A percentile compares a stretch with the other conserved stretches of the same genome.
These are phyloP conservation scores for Leucoraja ocellata DNA, from an alignment of 2,797 vertebrate genomes.

Conservation along the genomic window DNA sequence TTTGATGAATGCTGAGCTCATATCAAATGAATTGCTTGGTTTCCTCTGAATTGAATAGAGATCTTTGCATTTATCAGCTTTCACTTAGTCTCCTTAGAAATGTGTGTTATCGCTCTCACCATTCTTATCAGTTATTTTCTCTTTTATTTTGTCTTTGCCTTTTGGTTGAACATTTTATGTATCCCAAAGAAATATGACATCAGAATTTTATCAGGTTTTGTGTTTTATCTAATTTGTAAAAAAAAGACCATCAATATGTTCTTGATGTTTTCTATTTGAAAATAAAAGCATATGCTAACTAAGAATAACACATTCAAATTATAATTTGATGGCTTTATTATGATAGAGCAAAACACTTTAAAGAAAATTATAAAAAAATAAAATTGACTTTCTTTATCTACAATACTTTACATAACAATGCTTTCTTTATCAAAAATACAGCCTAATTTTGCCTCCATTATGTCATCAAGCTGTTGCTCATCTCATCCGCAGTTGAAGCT, in stretches of 20 bases:
- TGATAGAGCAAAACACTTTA: not conserved
- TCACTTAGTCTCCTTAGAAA: not conserved
- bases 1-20: not conserved
- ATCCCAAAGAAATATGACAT: not conserved
- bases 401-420: not conserved
- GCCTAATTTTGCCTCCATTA: too few species aligned
- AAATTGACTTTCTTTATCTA: not conserved
- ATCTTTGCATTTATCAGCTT: not conserved
- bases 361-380: not conserved
- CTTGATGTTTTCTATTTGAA: too few species aligned
- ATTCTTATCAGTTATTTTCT: not conserved
- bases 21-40: not conserved
- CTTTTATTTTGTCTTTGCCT: not conserved
- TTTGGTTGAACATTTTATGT: not conserved
- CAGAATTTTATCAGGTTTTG: too few species aligned
- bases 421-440: too few species aligned
- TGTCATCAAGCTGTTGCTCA: too few species aligned
- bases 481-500: too few species aligned
- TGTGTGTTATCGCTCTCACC: not conserved
- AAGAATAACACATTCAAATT: not conserved
- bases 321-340: not conserved
- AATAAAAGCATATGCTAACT: not conserved
- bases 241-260: not conserved
- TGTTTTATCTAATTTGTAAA: not conserved
- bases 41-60: not conserved